Evolutionary conservation across 1,140 invertebrate genomes (phyloP).

Genomic region (Ylistrum balloti): DNA sequence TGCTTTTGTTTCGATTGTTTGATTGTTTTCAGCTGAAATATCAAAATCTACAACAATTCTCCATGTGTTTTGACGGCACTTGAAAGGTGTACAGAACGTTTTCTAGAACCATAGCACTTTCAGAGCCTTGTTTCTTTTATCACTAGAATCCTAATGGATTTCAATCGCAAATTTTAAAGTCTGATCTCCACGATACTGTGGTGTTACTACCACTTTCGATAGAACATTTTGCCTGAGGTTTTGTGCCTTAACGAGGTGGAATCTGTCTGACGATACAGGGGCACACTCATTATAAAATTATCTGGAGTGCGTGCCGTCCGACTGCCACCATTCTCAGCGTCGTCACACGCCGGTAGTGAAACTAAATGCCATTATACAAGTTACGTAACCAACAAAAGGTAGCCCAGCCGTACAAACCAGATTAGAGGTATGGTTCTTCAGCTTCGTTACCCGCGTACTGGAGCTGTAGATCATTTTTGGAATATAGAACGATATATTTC

Average conservation of each 20-base stretch:
- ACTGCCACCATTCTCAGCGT: neutral
- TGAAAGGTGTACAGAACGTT: no score
- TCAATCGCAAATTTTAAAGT: neutral
- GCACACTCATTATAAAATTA: neutral
- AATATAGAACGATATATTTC: no score
- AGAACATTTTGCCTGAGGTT: neutral
- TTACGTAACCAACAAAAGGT: neutral
- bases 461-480: no score
- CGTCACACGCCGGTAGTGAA: conserved; percentile 3
- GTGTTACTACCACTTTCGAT: neutral
- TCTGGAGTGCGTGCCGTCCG: neutral
- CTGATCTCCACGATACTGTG: neutral
- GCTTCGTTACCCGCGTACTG: no score
- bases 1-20: no score
- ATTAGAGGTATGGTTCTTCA: neutral
- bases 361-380: neutral
- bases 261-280: neutral
- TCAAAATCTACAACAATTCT: no score
- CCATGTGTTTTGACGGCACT: no score
- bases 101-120: no score
- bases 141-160: neutral
- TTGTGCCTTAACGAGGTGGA: neutral
- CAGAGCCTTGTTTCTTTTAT: neutral
- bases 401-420: neutral
- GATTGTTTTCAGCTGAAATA: no score